Evolutionary conservation across 1,140 invertebrate genomes (phyloP).

Genomic region (Psix sp.): DNA sequence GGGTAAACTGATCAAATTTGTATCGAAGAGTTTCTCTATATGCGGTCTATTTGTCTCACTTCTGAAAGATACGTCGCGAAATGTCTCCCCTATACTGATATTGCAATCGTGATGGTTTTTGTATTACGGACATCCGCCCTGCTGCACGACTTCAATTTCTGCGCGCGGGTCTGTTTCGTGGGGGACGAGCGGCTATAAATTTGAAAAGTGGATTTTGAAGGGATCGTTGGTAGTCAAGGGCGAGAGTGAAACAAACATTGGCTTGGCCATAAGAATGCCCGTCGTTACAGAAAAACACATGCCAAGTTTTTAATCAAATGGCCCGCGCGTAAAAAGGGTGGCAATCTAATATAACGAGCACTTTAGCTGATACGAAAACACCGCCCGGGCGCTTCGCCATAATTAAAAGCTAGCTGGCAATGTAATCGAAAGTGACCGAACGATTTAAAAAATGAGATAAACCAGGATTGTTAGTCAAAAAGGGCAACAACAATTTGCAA

Average conservation of each 20-base stretch:
- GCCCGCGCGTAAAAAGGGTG: constrained; percentile 33
- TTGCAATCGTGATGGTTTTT: constrained; percentile 65
- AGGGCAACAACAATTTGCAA: too few species aligned
- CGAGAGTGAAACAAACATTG: constrained; percentile 49
- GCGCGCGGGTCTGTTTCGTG: constrained; percentile 63
- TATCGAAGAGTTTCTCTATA: too few species aligned
- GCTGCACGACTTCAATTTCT: constrained; percentile 63
- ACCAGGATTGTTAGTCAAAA: too few species aligned
- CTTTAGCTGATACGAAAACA: constrained; percentile 41
- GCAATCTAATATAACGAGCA: constrained; percentile 50
- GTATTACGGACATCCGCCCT: constrained; percentile 49
- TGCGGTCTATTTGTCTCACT: too few species aligned
- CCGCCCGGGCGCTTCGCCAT: constrained; percentile 33
- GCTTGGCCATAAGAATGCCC: constrained; percentile 37
- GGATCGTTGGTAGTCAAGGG: constrained; percentile 40
- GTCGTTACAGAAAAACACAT: constrained; percentile 37
- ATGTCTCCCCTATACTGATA: constrained; percentile 60
- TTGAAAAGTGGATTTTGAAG: constrained; percentile 58
- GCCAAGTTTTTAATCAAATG: constrained; percentile 55
- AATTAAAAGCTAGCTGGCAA: constrained; percentile 37
- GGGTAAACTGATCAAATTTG: too few species aligned
- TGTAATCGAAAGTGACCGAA: constrained; percentile 46
- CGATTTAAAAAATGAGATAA: constrained; percentile 45
- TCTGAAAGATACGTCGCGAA: too few species aligned
- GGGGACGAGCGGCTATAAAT: constrained; percentile 59